A percentile compares a stretch with the other conserved stretches of the same genome.
These are phyloP conservation scores for Falco punctatus DNA, from an alignment of 2,113 vertebrate species.

Conservation along the genomic window DNA sequence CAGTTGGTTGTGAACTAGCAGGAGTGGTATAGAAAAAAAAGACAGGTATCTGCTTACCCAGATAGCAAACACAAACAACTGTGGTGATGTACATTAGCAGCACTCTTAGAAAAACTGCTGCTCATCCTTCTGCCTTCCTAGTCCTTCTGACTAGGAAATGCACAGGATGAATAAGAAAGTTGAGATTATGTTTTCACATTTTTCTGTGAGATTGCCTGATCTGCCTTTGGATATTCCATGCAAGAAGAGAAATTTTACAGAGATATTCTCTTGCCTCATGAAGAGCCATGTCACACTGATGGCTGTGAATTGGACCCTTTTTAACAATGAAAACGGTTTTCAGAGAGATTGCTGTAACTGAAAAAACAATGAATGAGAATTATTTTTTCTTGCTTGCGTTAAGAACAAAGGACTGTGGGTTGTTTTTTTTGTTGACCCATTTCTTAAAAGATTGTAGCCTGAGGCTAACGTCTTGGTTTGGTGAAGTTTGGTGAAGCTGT, in stretches of 20 bases:
- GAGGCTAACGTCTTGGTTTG: neutral
- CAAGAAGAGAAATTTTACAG: neutral
- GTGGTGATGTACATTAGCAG: neutral
- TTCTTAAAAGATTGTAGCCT: neutral
- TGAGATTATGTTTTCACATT: neutral
- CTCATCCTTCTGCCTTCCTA: neutral
- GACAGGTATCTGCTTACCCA: neutral
- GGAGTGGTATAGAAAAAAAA: neutral
- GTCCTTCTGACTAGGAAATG: neutral
- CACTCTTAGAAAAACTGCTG: neutral
- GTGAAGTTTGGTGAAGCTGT: neutral
- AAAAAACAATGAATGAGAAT: neutral
- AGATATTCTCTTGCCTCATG: neutral
- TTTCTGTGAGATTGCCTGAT: neutral
- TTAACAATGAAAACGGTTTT: neutral
- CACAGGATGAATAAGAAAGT: neutral
- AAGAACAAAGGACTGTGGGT: neutral
- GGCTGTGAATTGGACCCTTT: neutral
- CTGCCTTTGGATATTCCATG: neutral
- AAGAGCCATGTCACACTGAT: neutral
- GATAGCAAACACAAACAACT: neutral
- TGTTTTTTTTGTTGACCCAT: neutral
- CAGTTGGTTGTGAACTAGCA: neutral
- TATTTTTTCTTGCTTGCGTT: too few species aligned
- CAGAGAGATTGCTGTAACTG: neutral